Evolutionary conservation across 2,113 vertebrate species (phyloP).

Genomic region (Dasypus novemcinctus): DNA sequence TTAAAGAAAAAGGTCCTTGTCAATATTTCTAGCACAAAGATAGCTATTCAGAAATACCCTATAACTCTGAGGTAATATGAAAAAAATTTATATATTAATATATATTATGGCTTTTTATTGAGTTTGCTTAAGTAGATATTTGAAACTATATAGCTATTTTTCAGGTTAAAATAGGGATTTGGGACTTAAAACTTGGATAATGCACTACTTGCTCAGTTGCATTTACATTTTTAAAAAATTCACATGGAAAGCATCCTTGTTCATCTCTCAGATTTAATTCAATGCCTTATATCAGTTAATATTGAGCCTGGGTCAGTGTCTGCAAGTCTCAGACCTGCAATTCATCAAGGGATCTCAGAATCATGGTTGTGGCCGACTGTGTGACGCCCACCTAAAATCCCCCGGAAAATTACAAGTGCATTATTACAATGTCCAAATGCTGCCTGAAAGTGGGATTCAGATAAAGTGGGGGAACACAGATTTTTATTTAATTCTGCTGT

Average conservation of each 20-base stretch:
- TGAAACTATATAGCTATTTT: neutral
- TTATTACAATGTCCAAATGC: neutral
- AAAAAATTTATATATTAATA: neutral
- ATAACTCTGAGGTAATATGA: neutral
- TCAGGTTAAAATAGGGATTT: neutral
- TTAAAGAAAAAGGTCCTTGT: slow-evolving; percentile 2
- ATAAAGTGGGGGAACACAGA: neutral
- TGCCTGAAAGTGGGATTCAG: neutral
- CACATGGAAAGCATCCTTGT: neutral
- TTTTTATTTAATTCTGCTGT: neutral
- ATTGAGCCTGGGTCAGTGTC: neutral
- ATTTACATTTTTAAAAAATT: neutral
- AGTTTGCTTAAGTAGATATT: neutral
- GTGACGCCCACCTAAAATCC: neutral
- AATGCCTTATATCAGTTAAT: neutral
- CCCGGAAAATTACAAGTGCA: neutral
- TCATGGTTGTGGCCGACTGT: neutral
- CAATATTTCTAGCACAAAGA: neutral
- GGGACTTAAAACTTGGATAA: slow-evolving; percentile 40
- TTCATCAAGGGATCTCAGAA: neutral
- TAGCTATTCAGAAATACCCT: neutral
- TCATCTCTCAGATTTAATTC: slow-evolving; percentile 18
- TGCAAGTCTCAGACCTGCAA: neutral
- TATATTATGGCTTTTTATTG: neutral
- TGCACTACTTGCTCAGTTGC: neutral